Evolutionary conservation across 2,888 invertebrate species (phyloP).

Genomic region (Tenthredo mesomela): DNA sequence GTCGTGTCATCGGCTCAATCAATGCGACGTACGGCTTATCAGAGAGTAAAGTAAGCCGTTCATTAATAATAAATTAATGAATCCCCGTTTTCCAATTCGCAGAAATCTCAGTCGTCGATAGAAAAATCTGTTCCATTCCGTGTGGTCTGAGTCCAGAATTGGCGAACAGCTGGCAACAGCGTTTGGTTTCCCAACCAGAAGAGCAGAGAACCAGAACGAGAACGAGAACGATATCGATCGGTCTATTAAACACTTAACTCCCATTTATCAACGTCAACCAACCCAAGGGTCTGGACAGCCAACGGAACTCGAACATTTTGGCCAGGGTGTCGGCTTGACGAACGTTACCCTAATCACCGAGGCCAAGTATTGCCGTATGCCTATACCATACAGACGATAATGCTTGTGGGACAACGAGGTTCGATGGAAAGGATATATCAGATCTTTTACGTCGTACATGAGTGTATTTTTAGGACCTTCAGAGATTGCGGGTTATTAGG

Average conservation of each 20-base stretch:
- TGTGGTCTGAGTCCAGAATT: not conserved
- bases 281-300: slow-evolving; percentile 41
- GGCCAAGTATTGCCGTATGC: not conserved
- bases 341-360: slow-evolving; percentile 55
- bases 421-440: not conserved
- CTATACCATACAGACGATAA: not conserved
- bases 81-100: not conserved
- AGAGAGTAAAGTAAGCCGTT: no score
- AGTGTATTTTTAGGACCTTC: no score
- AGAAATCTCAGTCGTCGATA: not conserved
- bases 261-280: slow-evolving; percentile 78
- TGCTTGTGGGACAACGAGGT: not conserved
- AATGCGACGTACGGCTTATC: not conserved
- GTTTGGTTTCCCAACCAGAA: not conserved
- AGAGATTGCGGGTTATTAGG: no score
- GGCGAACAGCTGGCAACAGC: not conserved
- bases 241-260: slow-evolving; percentile 79
- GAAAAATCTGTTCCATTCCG: not conserved
- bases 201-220: not conserved
- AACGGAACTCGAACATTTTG: slow-evolving; percentile 56
- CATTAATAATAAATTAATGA: no score
- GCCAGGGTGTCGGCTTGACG: slow-evolving; percentile 55
- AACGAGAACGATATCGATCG: slow-evolving; percentile 76
- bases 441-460: not conserved
- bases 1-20: not conserved